Percentiles rank a stretch among this genome's conserved stretches.
Conservation (phyloP, 2,888 invertebrate genomes). For the Steromphala cineraria region DNA sequence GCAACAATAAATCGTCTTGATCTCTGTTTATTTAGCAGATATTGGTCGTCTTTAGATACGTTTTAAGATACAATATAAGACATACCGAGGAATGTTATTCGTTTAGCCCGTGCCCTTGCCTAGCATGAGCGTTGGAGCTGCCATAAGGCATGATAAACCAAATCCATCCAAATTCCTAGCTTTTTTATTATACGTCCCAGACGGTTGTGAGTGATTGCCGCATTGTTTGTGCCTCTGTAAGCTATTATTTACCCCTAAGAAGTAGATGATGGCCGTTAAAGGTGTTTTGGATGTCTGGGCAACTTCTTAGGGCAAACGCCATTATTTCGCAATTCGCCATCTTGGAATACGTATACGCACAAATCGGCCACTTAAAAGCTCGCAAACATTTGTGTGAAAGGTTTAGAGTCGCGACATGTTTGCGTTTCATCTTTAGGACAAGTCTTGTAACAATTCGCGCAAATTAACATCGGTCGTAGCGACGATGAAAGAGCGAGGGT, state of each 20-base stretch:
- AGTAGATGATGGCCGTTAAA: neutral
- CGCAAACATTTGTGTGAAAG: slow-evolving; percentile 36
- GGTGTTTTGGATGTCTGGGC: neutral
- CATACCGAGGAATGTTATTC: slow-evolving; percentile 3
- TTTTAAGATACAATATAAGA: neutral
- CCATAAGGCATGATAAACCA: neutral
- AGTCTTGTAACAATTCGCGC: slow-evolving; percentile 29
- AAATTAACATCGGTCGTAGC: slow-evolving; percentile 23
- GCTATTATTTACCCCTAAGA: slow-evolving; percentile 7
- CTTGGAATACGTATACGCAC: neutral
- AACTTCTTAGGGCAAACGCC: neutral
- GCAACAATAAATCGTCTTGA: neutral
- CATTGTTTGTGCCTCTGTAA: slow-evolving; percentile 13
- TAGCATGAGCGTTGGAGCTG: neutral
- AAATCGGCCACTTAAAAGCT: slow-evolving; percentile 34
- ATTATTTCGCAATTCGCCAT: neutral
- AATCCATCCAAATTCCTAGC: neutral
- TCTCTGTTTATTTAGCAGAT: slow-evolving; percentile 14
- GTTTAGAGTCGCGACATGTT: slow-evolving; percentile 27
- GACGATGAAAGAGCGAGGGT: slow-evolving; percentile 8
- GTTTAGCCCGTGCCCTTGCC: slow-evolving; percentile 7
- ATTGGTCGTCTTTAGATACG: slow-evolving; percentile 14
- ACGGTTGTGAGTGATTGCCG: slow-evolving; percentile 8
- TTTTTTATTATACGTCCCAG: neutral
- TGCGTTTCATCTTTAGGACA: slow-evolving; percentile 33